phyloP scores from a whole-genome alignment of 2,797 vertebrate species.

The Phaenicophaeus curvirostris region DNA sequence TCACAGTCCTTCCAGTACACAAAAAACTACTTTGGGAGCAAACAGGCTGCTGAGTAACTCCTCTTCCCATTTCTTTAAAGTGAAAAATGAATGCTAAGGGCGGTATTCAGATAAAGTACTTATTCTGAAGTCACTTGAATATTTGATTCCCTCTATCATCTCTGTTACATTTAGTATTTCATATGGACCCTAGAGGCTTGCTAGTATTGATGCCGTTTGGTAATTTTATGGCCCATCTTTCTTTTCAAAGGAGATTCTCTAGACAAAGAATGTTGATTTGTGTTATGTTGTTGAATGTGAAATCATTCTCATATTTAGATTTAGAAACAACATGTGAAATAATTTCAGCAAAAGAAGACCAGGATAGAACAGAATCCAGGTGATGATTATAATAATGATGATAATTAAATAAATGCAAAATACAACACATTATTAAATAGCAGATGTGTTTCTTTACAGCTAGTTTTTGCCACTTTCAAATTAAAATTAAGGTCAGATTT shows the following conservation, averaged over 20 bases:
- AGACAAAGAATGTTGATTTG: background rate
- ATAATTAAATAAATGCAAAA: background rate
- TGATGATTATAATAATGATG: background rate
- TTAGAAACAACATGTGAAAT: background rate
- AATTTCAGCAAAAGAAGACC: background rate
- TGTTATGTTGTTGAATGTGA: background rate
- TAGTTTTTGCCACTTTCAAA: constrained; percentile 10
- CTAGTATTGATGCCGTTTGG: background rate
- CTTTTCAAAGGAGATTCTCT: background rate
- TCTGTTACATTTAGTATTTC: background rate
- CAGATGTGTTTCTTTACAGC: background rate
- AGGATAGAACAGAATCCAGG: background rate
- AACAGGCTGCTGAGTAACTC: background rate
- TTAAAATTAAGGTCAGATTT: constrained; percentile 16
- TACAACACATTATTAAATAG: background rate
- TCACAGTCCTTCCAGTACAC: background rate
- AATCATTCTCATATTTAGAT: background rate
- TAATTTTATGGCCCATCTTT: background rate
- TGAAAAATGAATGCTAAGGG: background rate
- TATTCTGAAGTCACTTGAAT: background rate
- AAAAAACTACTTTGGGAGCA: background rate
- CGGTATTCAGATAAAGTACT: background rate
- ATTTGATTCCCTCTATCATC: background rate
- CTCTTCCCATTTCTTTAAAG: background rate
- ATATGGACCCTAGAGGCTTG: background rate